These are phyloP conservation scores for Andrena camellia DNA, from an alignment of 2,888 invertebrate species.

Conservation along the genomic window DNA sequence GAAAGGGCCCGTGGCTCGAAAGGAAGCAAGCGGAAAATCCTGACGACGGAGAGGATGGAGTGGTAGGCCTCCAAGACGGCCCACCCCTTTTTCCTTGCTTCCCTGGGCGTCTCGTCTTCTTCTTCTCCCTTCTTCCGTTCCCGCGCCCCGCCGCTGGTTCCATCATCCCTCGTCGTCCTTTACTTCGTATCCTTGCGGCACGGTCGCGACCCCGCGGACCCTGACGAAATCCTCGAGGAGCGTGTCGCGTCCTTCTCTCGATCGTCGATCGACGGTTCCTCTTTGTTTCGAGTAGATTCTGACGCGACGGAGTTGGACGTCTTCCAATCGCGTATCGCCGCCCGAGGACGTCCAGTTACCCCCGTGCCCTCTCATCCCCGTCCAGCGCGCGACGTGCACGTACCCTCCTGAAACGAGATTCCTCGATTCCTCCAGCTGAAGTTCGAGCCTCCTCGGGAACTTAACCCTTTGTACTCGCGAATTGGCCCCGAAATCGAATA, in stretches of 20 bases:
- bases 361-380: not conserved
- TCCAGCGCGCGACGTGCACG: not conserved
- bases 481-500: not conserved
- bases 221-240: not conserved
- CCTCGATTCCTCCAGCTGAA: not conserved
- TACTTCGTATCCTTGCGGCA: too few relatives aligned
- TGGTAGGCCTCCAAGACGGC: conserved; percentile 58
- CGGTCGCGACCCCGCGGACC: not conserved
- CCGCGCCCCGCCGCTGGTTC: not conserved
- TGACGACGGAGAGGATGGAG: conserved; percentile 59
- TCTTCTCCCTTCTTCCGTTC: not conserved
- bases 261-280: too few relatives aligned
- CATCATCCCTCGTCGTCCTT: not conserved
- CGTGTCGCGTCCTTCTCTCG: not conserved
- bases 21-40: conserved; percentile 52
- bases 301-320: not conserved
- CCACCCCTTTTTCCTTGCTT: conserved; percentile 41
- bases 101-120: conserved; percentile 8
- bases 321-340: not conserved
- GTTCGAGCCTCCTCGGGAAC: not conserved
- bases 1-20: conserved; percentile 29
- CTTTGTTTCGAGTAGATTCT: too few relatives aligned
- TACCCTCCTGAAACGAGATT: not conserved
- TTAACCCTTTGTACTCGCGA: conserved; percentile 10
- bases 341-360: not conserved